Evolutionary conservation across 1,140 invertebrate species (phyloP).

Genomic region (Asobara japonica): DNA sequence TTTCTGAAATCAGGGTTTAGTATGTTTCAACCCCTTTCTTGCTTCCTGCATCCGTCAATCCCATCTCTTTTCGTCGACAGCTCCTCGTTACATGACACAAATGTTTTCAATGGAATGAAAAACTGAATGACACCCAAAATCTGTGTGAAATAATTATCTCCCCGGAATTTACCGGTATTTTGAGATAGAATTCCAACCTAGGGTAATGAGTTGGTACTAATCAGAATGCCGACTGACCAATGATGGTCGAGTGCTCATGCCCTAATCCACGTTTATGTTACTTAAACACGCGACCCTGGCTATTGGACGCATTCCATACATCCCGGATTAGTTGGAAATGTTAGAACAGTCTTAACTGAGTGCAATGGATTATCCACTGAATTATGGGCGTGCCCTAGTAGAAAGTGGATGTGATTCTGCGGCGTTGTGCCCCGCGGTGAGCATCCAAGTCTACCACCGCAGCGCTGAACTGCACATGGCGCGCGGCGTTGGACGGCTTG

Average conservation of each 20-base stretch:
- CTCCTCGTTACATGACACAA: neutral
- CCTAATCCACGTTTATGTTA: neutral
- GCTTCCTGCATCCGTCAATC: too few relatives aligned
- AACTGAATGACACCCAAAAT: neutral
- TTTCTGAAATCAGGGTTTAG: too few relatives aligned
- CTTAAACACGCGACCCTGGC: neutral
- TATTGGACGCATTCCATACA: neutral
- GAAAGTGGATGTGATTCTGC: too few relatives aligned
- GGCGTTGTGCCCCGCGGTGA: too few relatives aligned
- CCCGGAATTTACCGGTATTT: neutral
- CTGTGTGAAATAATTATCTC: neutral
- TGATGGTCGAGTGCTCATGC: neutral
- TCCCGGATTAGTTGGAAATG: neutral
- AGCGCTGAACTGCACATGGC: too few relatives aligned
- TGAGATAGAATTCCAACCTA: slow-evolving; percentile 2
- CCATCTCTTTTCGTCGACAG: neutral
- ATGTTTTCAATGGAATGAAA: neutral
- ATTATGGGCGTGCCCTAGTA: neutral
- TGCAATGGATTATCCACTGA: neutral
- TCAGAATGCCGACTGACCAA: neutral
- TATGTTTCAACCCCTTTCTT: too few relatives aligned
- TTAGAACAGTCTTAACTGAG: neutral
- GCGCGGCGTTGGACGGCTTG: too few relatives aligned
- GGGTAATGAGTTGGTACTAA: neutral
- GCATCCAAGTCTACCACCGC: too few relatives aligned